A percentile compares a stretch with the other conserved stretches of the same genome.
phyloP scores from a whole-genome alignment of 2,888 invertebrate species.

The Coenonympha arcania region DNA sequence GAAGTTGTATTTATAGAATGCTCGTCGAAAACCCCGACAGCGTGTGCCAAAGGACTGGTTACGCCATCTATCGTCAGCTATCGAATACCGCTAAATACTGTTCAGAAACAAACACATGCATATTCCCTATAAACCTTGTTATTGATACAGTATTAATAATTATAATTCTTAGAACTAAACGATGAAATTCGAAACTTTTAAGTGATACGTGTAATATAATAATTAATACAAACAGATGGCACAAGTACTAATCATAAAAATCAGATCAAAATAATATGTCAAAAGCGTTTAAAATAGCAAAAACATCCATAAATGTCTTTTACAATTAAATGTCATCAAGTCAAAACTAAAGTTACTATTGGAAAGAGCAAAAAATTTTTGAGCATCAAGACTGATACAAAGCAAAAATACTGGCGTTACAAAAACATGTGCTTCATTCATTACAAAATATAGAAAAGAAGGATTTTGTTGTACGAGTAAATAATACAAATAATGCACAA shows the following conservation, averaged over 20 bases:
- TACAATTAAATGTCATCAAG: no score
- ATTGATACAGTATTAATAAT: not conserved
- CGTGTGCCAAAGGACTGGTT: no score
- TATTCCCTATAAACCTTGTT: no score
- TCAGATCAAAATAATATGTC: slow-evolving; percentile 13
- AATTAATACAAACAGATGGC: slow-evolving; percentile 11
- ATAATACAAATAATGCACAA: slow-evolving; percentile 12
- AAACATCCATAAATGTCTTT: not conserved
- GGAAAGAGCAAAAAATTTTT: no score
- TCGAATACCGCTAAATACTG: no score
- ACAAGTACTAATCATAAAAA: slow-evolving; percentile 10
- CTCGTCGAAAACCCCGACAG: no score
- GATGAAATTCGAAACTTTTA: not conserved
- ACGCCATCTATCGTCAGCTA: no score
- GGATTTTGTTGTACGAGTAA: not conserved
- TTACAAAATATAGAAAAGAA: not conserved
- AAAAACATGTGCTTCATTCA: not conserved
- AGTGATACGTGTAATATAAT: not conserved
- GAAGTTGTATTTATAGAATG: no score
- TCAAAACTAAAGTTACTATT: no score
- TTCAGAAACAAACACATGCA: no score
- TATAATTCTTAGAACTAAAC: not conserved
- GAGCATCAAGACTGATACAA: no score
- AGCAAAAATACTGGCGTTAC: slow-evolving; percentile 5
- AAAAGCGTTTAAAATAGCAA: not conserved